Conservation (phyloP, 2,888 invertebrate species). For the Kryphioiulus occultus region DNA sequence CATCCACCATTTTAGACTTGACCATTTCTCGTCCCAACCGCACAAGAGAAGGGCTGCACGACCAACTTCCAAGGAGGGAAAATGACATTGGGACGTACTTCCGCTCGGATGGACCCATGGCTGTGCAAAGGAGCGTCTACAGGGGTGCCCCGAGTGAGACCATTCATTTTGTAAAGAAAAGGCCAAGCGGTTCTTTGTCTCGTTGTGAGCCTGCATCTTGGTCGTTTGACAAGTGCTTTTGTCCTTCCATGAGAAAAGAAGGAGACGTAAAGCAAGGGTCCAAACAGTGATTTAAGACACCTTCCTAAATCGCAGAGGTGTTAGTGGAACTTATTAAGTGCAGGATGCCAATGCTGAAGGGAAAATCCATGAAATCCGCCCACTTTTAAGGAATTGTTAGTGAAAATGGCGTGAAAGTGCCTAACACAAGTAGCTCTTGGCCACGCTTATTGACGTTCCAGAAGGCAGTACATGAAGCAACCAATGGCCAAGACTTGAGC, state of each 20-base stretch:
- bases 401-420: slow-evolving; percentile 14
- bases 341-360: background rate
- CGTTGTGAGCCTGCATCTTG: background rate
- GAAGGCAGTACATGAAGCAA: background rate
- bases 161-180: background rate
- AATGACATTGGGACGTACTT: background rate
- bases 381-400: background rate
- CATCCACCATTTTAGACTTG: background rate
- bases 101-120: slow-evolving; percentile 10
- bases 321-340: slow-evolving; percentile 32
- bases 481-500: background rate
- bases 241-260: background rate
- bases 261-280: background rate
- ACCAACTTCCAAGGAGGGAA: background rate
- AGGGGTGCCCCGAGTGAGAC: background rate
- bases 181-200: background rate
- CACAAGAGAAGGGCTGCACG: background rate
- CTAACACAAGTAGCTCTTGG: background rate
- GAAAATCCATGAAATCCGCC: slow-evolving; percentile 31
- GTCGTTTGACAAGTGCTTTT: background rate
- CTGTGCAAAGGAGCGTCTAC: slow-evolving; percentile 17
- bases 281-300: slow-evolving; percentile 31
- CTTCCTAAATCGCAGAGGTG: slow-evolving; percentile 29
- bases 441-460: slow-evolving; percentile 12
- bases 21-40: background rate